A percentile compares a stretch with the other conserved stretches of the same genome.
Conservation (phyloP, 2,797 vertebrate genomes). For the Falco novaeseelandiae region DNA sequence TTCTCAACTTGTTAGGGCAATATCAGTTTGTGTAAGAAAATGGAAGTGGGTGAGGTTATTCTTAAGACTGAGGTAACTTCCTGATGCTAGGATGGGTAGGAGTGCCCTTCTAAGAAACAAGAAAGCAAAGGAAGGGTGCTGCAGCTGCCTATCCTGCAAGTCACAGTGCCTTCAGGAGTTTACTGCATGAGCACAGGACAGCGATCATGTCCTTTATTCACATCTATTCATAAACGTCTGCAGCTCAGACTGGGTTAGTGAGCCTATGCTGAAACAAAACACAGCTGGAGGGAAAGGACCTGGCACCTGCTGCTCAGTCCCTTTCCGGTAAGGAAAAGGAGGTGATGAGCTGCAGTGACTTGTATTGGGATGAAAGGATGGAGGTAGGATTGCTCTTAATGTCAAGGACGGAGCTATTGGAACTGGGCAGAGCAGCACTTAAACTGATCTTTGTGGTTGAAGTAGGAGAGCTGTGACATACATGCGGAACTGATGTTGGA, state of each 20-base stretch:
- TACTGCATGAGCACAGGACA: not conserved
- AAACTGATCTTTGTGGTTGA: not conserved
- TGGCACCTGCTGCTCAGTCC: not conserved
- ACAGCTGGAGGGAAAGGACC: not conserved
- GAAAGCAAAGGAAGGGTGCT: not conserved
- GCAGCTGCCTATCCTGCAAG: not conserved
- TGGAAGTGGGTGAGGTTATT: not conserved
- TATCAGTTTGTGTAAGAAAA: not conserved
- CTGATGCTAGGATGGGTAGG: not conserved
- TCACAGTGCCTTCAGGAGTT: fast-evolving
- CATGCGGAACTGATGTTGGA: not conserved
- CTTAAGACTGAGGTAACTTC: not conserved
- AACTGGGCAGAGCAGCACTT: not conserved
- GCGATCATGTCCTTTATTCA: not conserved
- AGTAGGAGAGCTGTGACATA: too few relatives aligned
- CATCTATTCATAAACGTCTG: not conserved
- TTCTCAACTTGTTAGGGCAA: not conserved
- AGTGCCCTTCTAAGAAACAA: not conserved
- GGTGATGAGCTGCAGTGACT: not conserved
- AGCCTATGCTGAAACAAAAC: not conserved
- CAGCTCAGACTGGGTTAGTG: not conserved
- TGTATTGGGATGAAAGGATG: not conserved
- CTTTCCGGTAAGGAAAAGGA: not conserved
- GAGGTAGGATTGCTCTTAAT: not conserved
- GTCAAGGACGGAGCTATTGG: not conserved